Evolutionary conservation across 2,113 vertebrate genomes (phyloP).

Genomic region (Chinchilla lanigera): DNA sequence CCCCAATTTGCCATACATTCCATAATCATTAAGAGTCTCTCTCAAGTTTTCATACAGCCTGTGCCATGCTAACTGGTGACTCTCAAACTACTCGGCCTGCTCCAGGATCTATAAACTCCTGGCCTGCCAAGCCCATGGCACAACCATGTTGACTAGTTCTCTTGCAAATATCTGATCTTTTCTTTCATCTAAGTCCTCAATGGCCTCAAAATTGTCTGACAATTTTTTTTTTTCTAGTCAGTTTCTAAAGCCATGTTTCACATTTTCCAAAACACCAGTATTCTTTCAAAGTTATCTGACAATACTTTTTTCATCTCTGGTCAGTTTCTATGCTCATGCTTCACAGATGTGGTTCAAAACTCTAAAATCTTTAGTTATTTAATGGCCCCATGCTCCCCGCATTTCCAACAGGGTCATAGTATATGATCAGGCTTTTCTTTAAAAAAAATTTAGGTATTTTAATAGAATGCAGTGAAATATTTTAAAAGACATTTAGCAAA

Average conservation of each 20-base stretch:
- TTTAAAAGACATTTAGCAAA: constrained; percentile 45
- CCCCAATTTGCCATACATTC: background rate
- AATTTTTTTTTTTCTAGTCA: background rate
- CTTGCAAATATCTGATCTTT: background rate
- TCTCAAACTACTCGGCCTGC: background rate
- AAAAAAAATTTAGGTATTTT: constrained; percentile 18
- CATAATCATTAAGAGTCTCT: background rate
- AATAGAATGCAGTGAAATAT: background rate
- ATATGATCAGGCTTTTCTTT: background rate
- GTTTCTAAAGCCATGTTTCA: background rate
- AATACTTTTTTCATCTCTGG: background rate
- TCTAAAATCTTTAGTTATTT: background rate
- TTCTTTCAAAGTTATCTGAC: background rate
- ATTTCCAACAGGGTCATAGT: background rate
- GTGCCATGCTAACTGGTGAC: background rate
- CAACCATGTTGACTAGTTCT: background rate
- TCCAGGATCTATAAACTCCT: background rate
- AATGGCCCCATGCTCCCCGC: background rate
- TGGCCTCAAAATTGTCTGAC: background rate
- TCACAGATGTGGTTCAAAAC: background rate
- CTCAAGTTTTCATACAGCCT: background rate
- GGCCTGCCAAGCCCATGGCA: background rate
- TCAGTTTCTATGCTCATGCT: background rate
- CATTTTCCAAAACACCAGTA: background rate
- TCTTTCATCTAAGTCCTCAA: background rate